Evolutionary conservation across 2,797 vertebrate genomes (phyloP).

Genomic region (Leuciscus waleckii): DNA sequence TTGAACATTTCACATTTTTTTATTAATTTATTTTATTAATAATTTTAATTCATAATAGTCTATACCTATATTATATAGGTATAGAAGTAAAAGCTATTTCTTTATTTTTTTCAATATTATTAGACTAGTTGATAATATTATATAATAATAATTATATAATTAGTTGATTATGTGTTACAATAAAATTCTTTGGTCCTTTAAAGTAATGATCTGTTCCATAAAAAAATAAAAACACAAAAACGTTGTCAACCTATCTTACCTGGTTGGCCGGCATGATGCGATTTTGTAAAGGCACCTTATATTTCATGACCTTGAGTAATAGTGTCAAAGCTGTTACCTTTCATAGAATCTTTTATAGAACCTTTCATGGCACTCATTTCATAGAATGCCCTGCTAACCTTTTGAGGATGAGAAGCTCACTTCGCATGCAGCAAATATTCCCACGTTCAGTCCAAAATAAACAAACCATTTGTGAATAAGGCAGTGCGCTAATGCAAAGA

Average conservation of each 20-base stretch:
- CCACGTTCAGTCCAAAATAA: slow-evolving; percentile 24
- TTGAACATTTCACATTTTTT: too few species aligned
- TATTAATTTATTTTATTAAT: too few species aligned
- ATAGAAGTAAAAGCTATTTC: too few species aligned
- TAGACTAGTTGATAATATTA: too few species aligned
- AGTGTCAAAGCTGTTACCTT: neutral
- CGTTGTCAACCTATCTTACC: neutral
- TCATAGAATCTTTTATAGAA: neutral
- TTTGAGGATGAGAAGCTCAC: neutral
- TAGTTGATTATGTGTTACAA: too few species aligned
- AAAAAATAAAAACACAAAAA: neutral
- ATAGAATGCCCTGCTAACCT: neutral
- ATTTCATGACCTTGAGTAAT: neutral
- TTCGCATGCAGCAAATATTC: slow-evolving; percentile 25
- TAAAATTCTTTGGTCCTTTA: too few species aligned
- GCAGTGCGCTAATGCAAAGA: neutral
- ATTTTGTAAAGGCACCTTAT: neutral
- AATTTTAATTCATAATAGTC: too few species aligned
- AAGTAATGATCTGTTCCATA: too few species aligned
- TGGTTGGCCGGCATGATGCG: neutral
- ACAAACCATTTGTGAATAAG: slow-evolving; percentile 10
- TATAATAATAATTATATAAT: too few species aligned
- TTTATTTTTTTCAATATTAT: too few species aligned
- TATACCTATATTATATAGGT: too few species aligned
- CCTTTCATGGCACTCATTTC: neutral